These are phyloP conservation scores for Poeciliopsis gracilis DNA, from an alignment of 2,797 vertebrate species.

Conservation along the genomic window DNA sequence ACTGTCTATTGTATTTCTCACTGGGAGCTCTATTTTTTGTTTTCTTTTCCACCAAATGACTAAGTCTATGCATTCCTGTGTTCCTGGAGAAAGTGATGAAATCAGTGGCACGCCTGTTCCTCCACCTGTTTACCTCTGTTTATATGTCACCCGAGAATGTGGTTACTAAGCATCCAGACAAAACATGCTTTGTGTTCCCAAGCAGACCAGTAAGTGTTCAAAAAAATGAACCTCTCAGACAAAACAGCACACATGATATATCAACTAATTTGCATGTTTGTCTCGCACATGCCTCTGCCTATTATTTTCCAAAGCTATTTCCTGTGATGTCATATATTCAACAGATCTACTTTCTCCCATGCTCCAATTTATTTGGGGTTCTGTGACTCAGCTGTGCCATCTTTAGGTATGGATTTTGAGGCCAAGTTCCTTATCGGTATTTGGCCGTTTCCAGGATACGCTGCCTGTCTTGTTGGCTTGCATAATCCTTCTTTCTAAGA, in stretches of 20 bases:
- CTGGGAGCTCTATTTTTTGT: neutral
- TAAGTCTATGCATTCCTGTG: conserved; percentile 23
- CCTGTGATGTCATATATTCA: conserved; percentile 21
- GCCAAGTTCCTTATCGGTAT: neutral
- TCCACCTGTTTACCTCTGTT: conserved; percentile 56
- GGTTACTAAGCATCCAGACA: conserved; percentile 24
- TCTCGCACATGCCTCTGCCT: neutral
- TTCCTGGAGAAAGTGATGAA: conserved; percentile 23
- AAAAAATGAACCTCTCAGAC: conserved; percentile 1
- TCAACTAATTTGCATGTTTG: conserved; percentile 18
- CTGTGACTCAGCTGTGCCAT: neutral
- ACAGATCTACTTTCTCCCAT: conserved; percentile 40
- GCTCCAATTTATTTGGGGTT: neutral
- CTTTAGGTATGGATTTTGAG: conserved; percentile 6
- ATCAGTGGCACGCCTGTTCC: conserved; percentile 19
- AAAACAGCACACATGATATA: neutral
- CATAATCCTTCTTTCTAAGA: conserved; percentile 9
- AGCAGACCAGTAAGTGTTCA: conserved; percentile 6
- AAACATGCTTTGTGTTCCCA: conserved; percentile 20
- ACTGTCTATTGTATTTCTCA: neutral
- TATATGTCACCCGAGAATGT: conserved; percentile 26
- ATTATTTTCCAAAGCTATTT: conserved; percentile 24
- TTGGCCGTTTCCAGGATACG: neutral
- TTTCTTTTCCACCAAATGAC: conserved; percentile 12
- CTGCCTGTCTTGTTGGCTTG: conserved; percentile 18